Base-by-base conservation (phyloP, 2,888 invertebrate species). In the Scaptomyza cyrtandrae region DNA sequence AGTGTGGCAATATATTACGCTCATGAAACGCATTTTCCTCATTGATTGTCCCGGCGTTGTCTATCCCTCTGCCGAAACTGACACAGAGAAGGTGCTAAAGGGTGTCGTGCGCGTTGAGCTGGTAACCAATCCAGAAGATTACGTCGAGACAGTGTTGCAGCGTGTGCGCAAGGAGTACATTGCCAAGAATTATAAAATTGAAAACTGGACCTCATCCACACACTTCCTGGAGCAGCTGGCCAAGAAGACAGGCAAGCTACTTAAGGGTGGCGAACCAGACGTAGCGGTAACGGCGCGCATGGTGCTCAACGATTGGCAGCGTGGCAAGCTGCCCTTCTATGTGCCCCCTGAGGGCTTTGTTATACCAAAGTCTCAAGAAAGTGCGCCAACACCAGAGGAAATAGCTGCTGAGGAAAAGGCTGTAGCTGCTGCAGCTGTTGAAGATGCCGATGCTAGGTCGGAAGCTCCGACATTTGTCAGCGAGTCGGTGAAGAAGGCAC, bases 31-130 rank as follows among this genome's bases (percentile, higher is more conserved):
- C 81, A 99, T 99, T 90, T 99, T 97, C 91, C 93, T 99, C 13
- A 99, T 99, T 81, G 99, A 99, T 93, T 99, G 99, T 92, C 99
- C 99, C 3, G 99, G 99, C 37, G 97, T 99, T 58, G 99, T 99
- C 6, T 99, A 99, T 93, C 98, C 99, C 9, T 96, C 97, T 10
- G 97, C 98, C 13, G 99, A 99, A 93, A 96, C 97, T 2, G 99
- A 99, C 81, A 96, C 97, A 0, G 97, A 97, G 85, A 97, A 97
- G 90, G 98, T 99, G 39, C 93, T 99, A 2, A 99, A 99, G 93
- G 99, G 99, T 59, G 99, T 99, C 29, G 99, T 99, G 0, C 94
- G 99, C 80, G 98, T 99, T 3, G 99, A 99, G 92, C 93, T 98
- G 57, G 95, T 99, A 0, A 96, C 97, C 85, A 95, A 95, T 90